Base-by-base conservation (phyloP, 2,797 vertebrate genomes). In the Lagorchestes hirsutus region DNA sequence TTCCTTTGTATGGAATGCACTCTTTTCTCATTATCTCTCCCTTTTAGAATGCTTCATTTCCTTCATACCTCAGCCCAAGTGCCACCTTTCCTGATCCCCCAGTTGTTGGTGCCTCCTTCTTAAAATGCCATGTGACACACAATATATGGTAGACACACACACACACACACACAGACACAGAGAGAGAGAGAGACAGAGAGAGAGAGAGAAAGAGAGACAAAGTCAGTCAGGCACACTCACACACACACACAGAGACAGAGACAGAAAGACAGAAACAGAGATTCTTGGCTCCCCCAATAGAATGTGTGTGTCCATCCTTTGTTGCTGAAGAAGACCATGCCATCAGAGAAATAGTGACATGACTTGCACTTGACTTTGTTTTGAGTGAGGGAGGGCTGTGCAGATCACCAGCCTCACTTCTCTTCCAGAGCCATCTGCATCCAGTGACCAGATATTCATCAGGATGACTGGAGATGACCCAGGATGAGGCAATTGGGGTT, bases 1-100 rank as follows among this genome's bases (percentile, higher is more conserved):
- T 67, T 67, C 50, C 50, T 56, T 0, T 87, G 56, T 94, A 50
- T 94, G n/a, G 82, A 95, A 46, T 95, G 54, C 31, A 67, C n/a
- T 67, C 4, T 34, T n/a, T 67, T 16, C 62, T 67, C 62, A 67
- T 67, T 62, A 4, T n/a, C 62, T 67, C 62, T 67, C 27, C 31
- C 34, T 67, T 10, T 67, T 14, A 67, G 31, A 67, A 67, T 67
- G 13, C 31, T n/a, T 67, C n/a, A n/a, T 67, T n/a, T 67, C 56
- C 62, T 67, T 67, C 31, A 67, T n/a, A 67, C 31, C 14, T 67
- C 13, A 14, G 13, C 29, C 31, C 58, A 59, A 59, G 58, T 59
- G 29, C 34, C 34, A 67, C n/a, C 67, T 82, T 82, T 82, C 67
- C n/a, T 82, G n/a, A 82, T 40, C 18, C 5, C 18, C 22, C 28